Evolutionary conservation across 2,797 vertebrate species (phyloP).

Genomic region (Cryptoprocta ferox): DNA sequence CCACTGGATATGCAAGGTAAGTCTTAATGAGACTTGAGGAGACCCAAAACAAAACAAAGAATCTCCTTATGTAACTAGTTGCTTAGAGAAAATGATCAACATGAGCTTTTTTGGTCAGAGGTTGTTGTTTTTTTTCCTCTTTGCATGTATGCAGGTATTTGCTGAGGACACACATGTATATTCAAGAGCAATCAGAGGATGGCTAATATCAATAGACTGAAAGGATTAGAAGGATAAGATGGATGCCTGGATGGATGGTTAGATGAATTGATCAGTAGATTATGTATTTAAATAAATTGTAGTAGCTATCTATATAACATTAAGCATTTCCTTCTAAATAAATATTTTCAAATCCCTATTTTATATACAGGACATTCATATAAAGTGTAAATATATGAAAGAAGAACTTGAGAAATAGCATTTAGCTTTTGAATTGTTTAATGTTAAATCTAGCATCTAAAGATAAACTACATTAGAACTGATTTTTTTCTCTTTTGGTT

Average conservation of each 20-base stretch:
- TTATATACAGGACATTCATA: background rate
- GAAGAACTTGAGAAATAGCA: slow-evolving; percentile 35
- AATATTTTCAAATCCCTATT: slow-evolving; percentile 14
- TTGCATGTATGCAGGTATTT: background rate
- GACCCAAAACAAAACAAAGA: background rate
- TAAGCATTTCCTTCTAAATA: slow-evolving; percentile 34
- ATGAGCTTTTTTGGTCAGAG: background rate
- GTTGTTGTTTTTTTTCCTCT: background rate
- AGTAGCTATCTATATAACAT: background rate
- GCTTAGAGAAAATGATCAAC: background rate
- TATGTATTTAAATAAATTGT: background rate
- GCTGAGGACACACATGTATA: background rate
- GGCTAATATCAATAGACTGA: background rate
- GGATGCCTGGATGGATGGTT: background rate
- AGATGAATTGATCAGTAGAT: background rate
- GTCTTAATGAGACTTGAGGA: slow-evolving; percentile 40
- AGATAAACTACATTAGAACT: slow-evolving; percentile 64
- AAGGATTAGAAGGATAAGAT: slow-evolving; percentile 8
- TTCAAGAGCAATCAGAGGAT: slow-evolving; percentile 3
- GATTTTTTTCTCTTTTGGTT: slow-evolving; percentile 7
- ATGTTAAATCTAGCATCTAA: slow-evolving; percentile 65
- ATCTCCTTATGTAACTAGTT: slow-evolving; percentile 47
- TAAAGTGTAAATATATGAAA: slow-evolving; percentile 41
- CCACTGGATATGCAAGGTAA: slow-evolving; percentile 57
- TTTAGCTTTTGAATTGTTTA: slow-evolving; percentile 61